These are phyloP conservation scores for Parazoanthus darwini DNA, from an alignment of 92 coral and sea anemone genomes.

Conservation along the genomic window DNA sequence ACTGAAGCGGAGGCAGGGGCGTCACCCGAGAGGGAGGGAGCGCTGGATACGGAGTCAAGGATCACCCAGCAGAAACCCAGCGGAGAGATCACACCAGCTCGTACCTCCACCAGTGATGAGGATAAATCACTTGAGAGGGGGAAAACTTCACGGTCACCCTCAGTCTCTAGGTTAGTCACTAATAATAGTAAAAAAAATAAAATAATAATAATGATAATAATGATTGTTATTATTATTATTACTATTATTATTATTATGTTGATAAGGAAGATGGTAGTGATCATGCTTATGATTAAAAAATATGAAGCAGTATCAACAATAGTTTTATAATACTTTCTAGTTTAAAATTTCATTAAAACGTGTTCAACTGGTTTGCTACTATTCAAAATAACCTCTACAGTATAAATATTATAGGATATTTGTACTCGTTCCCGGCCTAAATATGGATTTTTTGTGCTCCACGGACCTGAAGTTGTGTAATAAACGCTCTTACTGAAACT, in stretches of 20 bases:
- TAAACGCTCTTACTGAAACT: too few species aligned
- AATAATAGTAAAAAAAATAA: background rate
- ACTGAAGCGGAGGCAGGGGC: slow-evolving; percentile 55
- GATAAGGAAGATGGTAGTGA: background rate
- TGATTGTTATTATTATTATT: background rate
- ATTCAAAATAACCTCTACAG: too few species aligned
- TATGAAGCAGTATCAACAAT: too few species aligned
- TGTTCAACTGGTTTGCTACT: too few species aligned
- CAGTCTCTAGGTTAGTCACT: slow-evolving; percentile 24
- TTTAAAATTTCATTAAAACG: too few species aligned
- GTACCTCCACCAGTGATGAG: slow-evolving; percentile 36
- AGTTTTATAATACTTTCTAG: too few species aligned
- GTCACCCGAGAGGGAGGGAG: slow-evolving; percentile 39
- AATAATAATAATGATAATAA: background rate
- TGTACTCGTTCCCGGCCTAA: too few species aligned
- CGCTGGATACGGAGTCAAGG: background rate
- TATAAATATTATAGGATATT: too few species aligned
- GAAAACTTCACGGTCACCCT: slow-evolving; percentile 32
- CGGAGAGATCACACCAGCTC: slow-evolving; percentile 6
- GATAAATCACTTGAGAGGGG: slow-evolving; percentile 25
- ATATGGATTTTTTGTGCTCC: too few species aligned
- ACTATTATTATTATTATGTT: too few species aligned
- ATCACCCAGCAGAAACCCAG: background rate
- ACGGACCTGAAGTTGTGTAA: too few species aligned
- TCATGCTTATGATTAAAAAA: too few species aligned